Evolutionary conservation across 2,888 invertebrate genomes (phyloP).

Genomic region (Oscheius sp.): DNA sequence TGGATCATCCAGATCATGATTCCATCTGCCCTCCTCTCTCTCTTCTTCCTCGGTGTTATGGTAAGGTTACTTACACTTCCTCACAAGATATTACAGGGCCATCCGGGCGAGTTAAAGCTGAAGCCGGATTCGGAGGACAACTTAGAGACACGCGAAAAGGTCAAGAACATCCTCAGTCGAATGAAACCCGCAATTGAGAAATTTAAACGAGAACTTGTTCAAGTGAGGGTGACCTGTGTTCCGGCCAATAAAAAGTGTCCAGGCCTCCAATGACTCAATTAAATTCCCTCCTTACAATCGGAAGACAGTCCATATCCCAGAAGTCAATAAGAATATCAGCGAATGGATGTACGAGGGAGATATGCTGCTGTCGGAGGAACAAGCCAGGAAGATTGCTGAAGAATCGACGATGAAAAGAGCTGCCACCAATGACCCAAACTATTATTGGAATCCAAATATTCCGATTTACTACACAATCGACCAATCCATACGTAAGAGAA

Average conservation of each 20-base stretch:
- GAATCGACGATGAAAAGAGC: slow-evolving; percentile 37
- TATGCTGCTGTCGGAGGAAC: slow-evolving; percentile 21
- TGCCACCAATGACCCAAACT: slow-evolving; percentile 41
- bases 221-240: no score
- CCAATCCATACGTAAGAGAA: slow-evolving; percentile 38
- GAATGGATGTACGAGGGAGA: slow-evolving; percentile 31
- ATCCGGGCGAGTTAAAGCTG: slow-evolving; percentile 9
- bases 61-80: not conserved
- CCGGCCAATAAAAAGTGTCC: not conserved
- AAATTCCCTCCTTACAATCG: not conserved
- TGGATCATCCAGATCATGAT: not conserved
- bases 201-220: not conserved
- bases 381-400: slow-evolving; percentile 22
- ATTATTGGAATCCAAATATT: slow-evolving; percentile 40
- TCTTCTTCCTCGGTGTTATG: not conserved
- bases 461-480: slow-evolving; percentile 50
- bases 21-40: not conserved
- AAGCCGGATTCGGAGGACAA: slow-evolving; percentile 13
- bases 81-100: slow-evolving; percentile 2
- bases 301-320: not conserved
- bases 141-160: slow-evolving; percentile 17
- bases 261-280: not conserved
- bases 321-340: slow-evolving; percentile 12
- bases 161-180: slow-evolving; percentile 19
- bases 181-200: slow-evolving; percentile 6